A percentile compares a stretch with the other conserved stretches of the same genome.
phyloP scores from a whole-genome alignment of 2,888 invertebrate species.

The Auanema sp. region DNA sequence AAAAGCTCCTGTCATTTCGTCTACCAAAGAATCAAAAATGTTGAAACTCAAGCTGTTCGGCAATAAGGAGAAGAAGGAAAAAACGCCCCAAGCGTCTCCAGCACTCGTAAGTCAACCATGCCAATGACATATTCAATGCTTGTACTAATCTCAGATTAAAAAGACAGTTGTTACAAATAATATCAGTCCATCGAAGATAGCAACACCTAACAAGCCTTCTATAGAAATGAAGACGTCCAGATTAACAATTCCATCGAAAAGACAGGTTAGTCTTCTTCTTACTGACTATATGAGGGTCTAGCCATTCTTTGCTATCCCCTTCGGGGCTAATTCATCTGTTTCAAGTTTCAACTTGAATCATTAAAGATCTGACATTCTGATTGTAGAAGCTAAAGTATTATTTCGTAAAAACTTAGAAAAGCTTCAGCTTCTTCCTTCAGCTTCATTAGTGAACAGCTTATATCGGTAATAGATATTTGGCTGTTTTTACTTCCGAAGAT shows the following conservation, averaged over 20 bases:
- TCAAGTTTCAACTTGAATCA: no score
- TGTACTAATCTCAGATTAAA: not conserved
- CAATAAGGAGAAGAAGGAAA: constrained; percentile 12
- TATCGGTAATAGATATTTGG: no score
- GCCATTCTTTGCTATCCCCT: no score
- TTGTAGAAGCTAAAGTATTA: no score
- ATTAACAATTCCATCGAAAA: not conserved
- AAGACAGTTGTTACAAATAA: not conserved
- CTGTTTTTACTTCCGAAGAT: no score
- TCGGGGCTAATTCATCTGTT: no score
- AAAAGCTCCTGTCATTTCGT: not conserved
- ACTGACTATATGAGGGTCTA: no score
- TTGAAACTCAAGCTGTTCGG: constrained; percentile 22
- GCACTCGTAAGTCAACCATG: not conserved
- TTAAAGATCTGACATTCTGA: no score
- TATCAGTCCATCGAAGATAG: constrained; percentile 1
- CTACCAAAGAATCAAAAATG: constrained; percentile 16
- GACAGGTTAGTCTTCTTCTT: not conserved
- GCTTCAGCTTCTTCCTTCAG: no score
- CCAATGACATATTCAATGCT: not conserved
- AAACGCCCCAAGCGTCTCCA: constrained; percentile 12
- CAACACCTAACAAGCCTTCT: not conserved
- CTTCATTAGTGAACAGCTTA: no score
- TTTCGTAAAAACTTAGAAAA: no score
- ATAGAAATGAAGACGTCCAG: not conserved